phyloP scores from a whole-genome alignment of 92 coral and sea anemone genomes.

The Umimayanthus kanabou region DNA sequence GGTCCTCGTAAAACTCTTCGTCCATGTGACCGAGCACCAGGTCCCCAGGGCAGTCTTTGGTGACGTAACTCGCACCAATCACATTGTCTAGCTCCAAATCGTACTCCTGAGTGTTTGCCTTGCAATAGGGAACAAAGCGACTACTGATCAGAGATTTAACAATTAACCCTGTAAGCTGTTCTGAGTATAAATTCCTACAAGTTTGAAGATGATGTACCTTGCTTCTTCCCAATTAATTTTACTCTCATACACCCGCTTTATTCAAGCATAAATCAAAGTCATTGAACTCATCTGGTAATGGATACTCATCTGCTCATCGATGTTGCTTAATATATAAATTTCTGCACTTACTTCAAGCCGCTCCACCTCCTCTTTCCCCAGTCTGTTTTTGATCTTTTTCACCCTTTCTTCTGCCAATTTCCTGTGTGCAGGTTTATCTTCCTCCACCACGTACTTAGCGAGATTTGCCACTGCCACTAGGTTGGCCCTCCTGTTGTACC shows the following conservation, averaged over 20 bases:
- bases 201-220: background rate
- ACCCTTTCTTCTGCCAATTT: constrained; percentile 1
- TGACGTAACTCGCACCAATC: background rate
- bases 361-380: constrained; percentile 27
- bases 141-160: background rate
- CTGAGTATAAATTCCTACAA: background rate
- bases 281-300: too few relatives aligned
- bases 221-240: too few relatives aligned
- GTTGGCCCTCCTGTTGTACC: constrained; percentile 20
- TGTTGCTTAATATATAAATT: too few relatives aligned
- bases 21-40: constrained; percentile 25
- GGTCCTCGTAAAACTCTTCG: constrained; percentile 32
- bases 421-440: background rate
- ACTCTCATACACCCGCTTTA: background rate
- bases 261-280: too few relatives aligned
- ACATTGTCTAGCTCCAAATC: constrained; percentile 4
- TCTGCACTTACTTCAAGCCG: constrained; percentile 15
- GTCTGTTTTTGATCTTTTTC: constrained; percentile 7
- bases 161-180: too few relatives aligned
- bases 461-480: constrained; percentile 32
- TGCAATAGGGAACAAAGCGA: background rate
- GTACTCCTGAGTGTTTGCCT: constrained; percentile 15
- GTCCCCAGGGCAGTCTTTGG: constrained; percentile 11
- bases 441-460: constrained; percentile 12
- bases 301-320: too few relatives aligned